phyloP scores from a whole-genome alignment of 2,888 invertebrate genomes.

The Drosophila buzzatii region DNA sequence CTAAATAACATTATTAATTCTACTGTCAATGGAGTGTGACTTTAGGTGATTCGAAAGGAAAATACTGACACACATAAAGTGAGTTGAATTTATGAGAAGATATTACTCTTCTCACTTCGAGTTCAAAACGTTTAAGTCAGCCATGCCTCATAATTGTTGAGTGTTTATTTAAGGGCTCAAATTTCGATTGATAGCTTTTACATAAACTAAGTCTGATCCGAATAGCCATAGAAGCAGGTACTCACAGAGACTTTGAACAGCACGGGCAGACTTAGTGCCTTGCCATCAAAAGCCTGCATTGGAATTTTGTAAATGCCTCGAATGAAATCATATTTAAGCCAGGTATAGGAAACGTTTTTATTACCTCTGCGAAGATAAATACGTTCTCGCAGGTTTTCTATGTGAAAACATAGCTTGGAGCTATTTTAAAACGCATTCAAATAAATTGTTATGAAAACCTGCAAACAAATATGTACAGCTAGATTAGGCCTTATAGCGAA shows the following conservation, averaged over 20 bases:
- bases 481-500: not conserved
- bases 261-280: too few relatives aligned
- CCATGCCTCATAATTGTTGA: not conserved
- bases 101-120: not conserved
- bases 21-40: too few relatives aligned
- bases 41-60: too few relatives aligned
- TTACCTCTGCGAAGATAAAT: not conserved
- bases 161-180: not conserved
- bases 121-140: not conserved
- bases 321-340: not conserved
- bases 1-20: too few relatives aligned
- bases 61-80: not conserved
- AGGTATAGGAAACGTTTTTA: not conserved
- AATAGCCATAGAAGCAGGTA: not conserved
- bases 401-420: not conserved
- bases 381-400: not conserved
- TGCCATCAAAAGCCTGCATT: slow-evolving; percentile 3
- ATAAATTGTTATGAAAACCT: not conserved
- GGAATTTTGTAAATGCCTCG: not conserved
- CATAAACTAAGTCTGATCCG: not conserved
- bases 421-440: not conserved
- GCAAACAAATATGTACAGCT: not conserved
- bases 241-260: not conserved
- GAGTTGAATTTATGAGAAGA: not conserved
- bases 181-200: not conserved